phyloP scores from a whole-genome alignment of 2,888 invertebrate species.

The Tholera decimalis region DNA sequence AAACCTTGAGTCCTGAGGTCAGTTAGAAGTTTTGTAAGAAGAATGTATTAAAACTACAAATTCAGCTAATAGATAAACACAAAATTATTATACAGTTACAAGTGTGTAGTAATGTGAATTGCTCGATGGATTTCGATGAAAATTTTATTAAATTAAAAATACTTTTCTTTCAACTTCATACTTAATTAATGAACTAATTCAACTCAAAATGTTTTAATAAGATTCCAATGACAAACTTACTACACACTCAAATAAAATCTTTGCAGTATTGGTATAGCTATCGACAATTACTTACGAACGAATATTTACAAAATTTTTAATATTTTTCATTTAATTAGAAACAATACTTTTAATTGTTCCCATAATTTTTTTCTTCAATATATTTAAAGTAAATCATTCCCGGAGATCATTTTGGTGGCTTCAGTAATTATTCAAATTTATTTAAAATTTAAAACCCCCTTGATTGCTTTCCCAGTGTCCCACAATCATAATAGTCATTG shows the following conservation, averaged over 20 bases:
- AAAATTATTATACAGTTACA: slow-evolving; percentile 56
- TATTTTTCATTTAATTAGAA: slow-evolving; percentile 43
- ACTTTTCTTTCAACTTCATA: neutral
- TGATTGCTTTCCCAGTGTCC: too few species aligned
- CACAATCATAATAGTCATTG: too few species aligned
- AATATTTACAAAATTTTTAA: slow-evolving; percentile 54
- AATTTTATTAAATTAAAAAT: neutral
- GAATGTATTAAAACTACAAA: slow-evolving; percentile 56
- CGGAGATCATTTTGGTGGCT: slow-evolving; percentile 59
- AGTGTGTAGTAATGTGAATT: slow-evolving; percentile 39
- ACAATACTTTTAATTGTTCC: slow-evolving; percentile 66
- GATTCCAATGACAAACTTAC: slow-evolving; percentile 3
- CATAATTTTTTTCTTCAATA: slow-evolving; percentile 53
- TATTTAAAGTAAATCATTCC: slow-evolving; percentile 47
- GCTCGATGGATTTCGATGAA: slow-evolving; percentile 7
- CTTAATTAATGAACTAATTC: too few species aligned
- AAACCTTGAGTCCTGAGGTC: slow-evolving; percentile 41
- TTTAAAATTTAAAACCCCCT: neutral
- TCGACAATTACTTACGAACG: slow-evolving; percentile 28
- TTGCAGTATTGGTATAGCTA: slow-evolving; percentile 33
- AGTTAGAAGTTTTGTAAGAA: slow-evolving; percentile 42
- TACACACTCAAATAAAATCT: slow-evolving; percentile 43
- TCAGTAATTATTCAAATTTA: slow-evolving; percentile 13
- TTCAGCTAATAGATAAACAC: slow-evolving; percentile 63
- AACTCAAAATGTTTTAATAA: neutral